These are phyloP conservation scores for Aleiodes testaceus DNA, from an alignment of 2,888 invertebrate genomes.

Conservation along the genomic window DNA sequence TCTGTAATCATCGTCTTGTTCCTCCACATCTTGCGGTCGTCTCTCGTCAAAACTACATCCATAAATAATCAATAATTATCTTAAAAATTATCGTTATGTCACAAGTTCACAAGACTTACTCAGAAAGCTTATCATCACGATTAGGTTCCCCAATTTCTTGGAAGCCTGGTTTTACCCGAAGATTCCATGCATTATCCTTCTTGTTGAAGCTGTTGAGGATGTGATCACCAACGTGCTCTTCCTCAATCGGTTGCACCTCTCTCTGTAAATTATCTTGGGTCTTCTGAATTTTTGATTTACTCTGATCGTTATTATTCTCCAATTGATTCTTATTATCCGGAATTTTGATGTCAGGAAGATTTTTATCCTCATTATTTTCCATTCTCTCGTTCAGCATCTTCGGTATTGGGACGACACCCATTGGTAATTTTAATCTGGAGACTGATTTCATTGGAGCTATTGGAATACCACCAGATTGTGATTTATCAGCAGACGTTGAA, in stretches of 20 bases:
- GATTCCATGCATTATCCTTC: slow-evolving; percentile 57
- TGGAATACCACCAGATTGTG: slow-evolving; percentile 39
- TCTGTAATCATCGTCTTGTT: slow-evolving; percentile 67
- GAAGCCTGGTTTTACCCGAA: slow-evolving; percentile 60
- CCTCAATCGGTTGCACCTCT: slow-evolving; percentile 33
- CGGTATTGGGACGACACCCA: slow-evolving; percentile 68
- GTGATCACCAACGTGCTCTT: slow-evolving; percentile 57
- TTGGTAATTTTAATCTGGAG: slow-evolving; percentile 64
- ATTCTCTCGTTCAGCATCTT: slow-evolving; percentile 59
- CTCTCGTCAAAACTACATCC: slow-evolving; percentile 61
- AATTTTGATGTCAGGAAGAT: slow-evolving; percentile 30
- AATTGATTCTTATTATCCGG: slow-evolving; percentile 27
- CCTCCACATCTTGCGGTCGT: slow-evolving; percentile 60
- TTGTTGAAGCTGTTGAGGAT: slow-evolving; percentile 52
- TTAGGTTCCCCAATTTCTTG: slow-evolving; percentile 69
- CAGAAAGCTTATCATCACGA: slow-evolving; percentile 61
- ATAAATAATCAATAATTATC: background rate
- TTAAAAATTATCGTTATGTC: background rate
- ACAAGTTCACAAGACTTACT: slow-evolving; percentile 53
- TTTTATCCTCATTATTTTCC: slow-evolving; percentile 52
- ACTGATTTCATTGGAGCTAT: slow-evolving; percentile 42
- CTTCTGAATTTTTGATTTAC: slow-evolving; percentile 28
- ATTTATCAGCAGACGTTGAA: slow-evolving; percentile 52
- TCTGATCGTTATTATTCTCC: slow-evolving; percentile 41
- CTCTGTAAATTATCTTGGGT: slow-evolving; percentile 47